A percentile compares a stretch with the other conserved stretches of the same genome.
Conservation (phyloP, 2,113 vertebrate genomes). For the Corvus hawaiiensis region DNA sequence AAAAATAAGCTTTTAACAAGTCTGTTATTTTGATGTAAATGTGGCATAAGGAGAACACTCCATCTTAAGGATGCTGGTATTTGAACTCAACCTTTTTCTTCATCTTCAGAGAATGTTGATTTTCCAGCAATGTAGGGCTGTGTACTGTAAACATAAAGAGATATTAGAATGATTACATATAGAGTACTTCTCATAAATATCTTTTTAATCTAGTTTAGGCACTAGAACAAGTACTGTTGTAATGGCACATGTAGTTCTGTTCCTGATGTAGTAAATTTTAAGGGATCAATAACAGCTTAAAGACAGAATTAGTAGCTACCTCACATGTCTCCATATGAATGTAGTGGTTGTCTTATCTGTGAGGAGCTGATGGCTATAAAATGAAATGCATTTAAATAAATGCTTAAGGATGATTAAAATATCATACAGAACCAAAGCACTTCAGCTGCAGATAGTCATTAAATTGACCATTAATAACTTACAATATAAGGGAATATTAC, state of each 20-base stretch:
- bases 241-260: slow-evolving; percentile 2
- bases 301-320: slow-evolving; percentile 55
- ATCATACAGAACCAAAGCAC: slow-evolving; percentile 73
- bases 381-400: slow-evolving; percentile 71
- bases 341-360: slow-evolving; percentile 62
- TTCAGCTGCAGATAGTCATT: slow-evolving; percentile 81
- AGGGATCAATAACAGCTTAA: slow-evolving; percentile 63
- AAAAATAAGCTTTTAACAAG: background rate
- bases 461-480: slow-evolving; percentile 85
- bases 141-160: slow-evolving; percentile 1
- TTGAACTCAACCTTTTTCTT: background rate
- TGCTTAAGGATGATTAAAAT: slow-evolving; percentile 74
- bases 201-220: background rate
- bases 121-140: background rate
- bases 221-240: slow-evolving; percentile 37
- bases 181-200: background rate
- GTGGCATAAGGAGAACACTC: background rate
- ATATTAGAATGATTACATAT: background rate
- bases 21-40: background rate
- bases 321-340: slow-evolving; percentile 38
- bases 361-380: slow-evolving; percentile 68
- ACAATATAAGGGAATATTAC: slow-evolving; percentile 79
- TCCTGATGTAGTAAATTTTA: slow-evolving; percentile 44
- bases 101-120: background rate
- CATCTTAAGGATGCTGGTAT: background rate